These are phyloP conservation scores for Reticulitermes speratus DNA, from an alignment of 1,140 invertebrate genomes.

Conservation along the genomic window DNA sequence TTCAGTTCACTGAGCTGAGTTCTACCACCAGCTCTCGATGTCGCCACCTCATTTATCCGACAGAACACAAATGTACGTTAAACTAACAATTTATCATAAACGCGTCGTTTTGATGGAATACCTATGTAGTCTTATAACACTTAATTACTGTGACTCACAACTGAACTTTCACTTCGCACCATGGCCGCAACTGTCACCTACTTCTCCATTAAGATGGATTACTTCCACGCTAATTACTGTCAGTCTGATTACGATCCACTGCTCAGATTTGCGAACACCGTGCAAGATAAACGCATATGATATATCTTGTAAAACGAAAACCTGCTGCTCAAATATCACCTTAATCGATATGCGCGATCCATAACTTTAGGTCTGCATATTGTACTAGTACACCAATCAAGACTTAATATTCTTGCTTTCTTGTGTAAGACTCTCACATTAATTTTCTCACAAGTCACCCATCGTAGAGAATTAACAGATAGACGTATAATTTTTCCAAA, in stretches of 20 bases:
- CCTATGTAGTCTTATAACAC: not conserved
- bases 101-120: not conserved
- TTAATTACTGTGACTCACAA: not conserved
- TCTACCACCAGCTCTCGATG: not conserved
- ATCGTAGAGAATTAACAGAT: too few species aligned
- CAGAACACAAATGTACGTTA: not conserved
- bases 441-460: too few species aligned
- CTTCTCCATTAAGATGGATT: slow-evolving; percentile 4
- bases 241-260: not conserved
- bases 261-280: not conserved
- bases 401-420: too few species aligned
- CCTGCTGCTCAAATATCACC: too few species aligned
- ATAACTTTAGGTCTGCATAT: too few species aligned
- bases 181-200: not conserved
- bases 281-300: not conserved
- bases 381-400: too few species aligned
- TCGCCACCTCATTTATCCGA: not conserved
- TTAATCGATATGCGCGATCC: too few species aligned
- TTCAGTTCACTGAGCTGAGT: not conserved
- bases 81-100: not conserved
- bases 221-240: not conserved
- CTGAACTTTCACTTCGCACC: not conserved
- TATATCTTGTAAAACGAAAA: not conserved
- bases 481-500: too few species aligned
- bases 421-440: too few species aligned